Evolutionary conservation across 2,888 invertebrate genomes (phyloP).

Genomic region (Acanthosepion esculentum): DNA sequence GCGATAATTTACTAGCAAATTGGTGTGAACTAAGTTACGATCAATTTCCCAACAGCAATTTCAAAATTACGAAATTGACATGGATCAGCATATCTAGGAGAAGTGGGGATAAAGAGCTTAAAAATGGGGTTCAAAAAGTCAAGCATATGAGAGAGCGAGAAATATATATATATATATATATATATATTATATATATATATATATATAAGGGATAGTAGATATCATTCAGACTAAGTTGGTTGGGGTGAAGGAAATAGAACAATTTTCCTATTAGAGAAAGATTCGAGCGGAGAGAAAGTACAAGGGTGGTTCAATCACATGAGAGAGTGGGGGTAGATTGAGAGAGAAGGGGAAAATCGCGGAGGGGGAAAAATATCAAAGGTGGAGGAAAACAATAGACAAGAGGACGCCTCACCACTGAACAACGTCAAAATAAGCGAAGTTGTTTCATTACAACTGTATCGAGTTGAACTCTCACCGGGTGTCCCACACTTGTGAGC

Average conservation of each 20-base stretch:
- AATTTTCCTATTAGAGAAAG: not conserved
- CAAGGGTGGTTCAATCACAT: not conserved
- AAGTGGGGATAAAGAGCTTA: no score
- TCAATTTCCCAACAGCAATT: constrained; percentile 20
- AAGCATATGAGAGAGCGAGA: not conserved
- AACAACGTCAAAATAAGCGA: no score
- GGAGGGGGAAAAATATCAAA: no score
- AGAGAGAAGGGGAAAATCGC: no score
- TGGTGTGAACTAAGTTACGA: constrained; percentile 8
- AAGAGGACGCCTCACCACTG: no score
- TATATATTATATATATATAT: not conserved
- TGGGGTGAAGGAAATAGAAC: not conserved
- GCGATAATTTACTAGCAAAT: not conserved
- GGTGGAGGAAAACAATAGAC: no score
- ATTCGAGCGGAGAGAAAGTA: not conserved
- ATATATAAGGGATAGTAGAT: no score
- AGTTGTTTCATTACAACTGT: no score
- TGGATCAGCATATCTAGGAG: not conserved
- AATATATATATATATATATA: not conserved
- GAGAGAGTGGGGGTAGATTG: not conserved
- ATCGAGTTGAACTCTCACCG: no score
- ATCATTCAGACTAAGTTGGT: not conserved
- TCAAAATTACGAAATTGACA: constrained; percentile 12
- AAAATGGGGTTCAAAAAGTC: no score
- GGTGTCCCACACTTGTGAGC: no score